A percentile compares a stretch with the other conserved stretches of the same genome.
phyloP scores from a whole-genome alignment of 2,888 invertebrate genomes.

The Ligdia adustata region DNA sequence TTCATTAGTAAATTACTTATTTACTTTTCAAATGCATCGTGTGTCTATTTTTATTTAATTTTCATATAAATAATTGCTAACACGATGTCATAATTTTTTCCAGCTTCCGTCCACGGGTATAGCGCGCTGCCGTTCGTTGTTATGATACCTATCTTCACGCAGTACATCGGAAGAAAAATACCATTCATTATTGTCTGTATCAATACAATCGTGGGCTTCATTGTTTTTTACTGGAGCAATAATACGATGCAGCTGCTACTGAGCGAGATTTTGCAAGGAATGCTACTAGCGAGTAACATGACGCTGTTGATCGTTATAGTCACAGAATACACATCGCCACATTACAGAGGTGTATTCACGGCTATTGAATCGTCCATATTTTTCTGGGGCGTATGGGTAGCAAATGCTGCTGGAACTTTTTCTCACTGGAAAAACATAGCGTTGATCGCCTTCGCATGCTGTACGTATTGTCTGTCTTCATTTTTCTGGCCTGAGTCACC shows the following conservation, averaged over 20 bases:
- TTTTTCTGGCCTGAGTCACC: conserved; percentile 57
- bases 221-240: conserved; percentile 51
- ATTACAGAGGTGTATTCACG: conserved; percentile 55
- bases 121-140: conserved; percentile 49
- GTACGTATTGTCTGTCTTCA: conserved; percentile 42
- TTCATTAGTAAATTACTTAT: no score
- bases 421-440: conserved; percentile 55
- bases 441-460: conserved; percentile 43
- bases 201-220: conserved; percentile 45
- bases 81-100: no score
- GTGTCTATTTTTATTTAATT: no score
- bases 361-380: conserved; percentile 55
- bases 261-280: conserved; percentile 51
- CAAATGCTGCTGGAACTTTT: conserved; percentile 56
- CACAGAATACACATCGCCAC: conserved; percentile 53
- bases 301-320: conserved; percentile 52
- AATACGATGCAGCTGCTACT: conserved; percentile 47
- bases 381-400: conserved; percentile 59
- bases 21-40: background rate
- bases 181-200: conserved; percentile 46
- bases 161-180: conserved; percentile 47
- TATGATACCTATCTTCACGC: conserved; percentile 46
- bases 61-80: no score
- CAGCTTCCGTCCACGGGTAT: conserved; percentile 54
- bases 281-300: conserved; percentile 48